Base-by-base conservation (phyloP, 2,113 vertebrate genomes). In the Thermophis baileyi region DNA sequence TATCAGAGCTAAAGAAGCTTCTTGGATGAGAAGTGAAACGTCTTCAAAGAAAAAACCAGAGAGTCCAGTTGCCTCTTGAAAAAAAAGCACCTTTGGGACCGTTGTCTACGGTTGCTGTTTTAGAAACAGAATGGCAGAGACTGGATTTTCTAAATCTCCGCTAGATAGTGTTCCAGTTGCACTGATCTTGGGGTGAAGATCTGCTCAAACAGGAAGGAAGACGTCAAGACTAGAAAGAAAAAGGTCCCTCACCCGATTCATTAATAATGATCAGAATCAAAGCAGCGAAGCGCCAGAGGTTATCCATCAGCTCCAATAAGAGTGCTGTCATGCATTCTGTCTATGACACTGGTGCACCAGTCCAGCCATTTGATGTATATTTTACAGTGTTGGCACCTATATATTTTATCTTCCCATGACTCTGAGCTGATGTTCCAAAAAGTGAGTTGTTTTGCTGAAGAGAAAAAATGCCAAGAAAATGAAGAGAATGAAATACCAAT, bases 291-390 rank as follows among this genome's bases (percentile, higher is more conserved):
- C 0, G 27, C 47, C 18, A 47, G 10, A 63, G 74, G 54, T 93
- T 85, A 63, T 24, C 8, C 12, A 24, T 60, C 47, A 60, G 54
- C 16, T 85, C 53, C 50, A 89, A 86, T 24, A 10, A 89, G 12
- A 5, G 69, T 5, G 49, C 35, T 44, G 9, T 11, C 9, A 12
- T 69, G 74, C 27, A n/a, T 63, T 69, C 24, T 85, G 6, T 86
- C 25, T n/a, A 35, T 53, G 90, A 63, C 69, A 27, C 40, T 5
- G 1, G 54, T 69, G 74, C 30, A 89, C 63, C 14, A n/a, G 47
- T 4, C 87, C 27, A 60, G 24, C 27, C 44, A n/a, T 91, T 89
- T 89, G 90, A 91, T 92, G 90, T 91, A 89, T 91, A 86, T 91
- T 89, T 89, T 93, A 93, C 35, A 89, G 54, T 35, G 18, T 30